These are phyloP conservation scores for Halcyon malimbica DNA, from an alignment of 2,113 vertebrate species.

Conservation along the genomic window DNA sequence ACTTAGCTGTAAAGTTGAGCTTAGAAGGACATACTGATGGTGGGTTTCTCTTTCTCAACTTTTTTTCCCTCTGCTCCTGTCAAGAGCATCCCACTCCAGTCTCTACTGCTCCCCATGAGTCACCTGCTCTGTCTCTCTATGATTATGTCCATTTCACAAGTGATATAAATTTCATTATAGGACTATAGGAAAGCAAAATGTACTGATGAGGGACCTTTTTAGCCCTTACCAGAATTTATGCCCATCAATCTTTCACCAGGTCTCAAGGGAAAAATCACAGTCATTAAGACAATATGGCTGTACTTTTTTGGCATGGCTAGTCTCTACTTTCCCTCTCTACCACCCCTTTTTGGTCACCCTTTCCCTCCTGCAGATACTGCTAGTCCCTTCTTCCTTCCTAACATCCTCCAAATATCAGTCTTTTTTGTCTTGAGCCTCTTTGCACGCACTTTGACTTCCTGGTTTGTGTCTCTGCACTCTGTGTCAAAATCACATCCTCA, in stretches of 20 bases:
- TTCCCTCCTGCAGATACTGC: not conserved
- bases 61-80: not conserved
- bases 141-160: not conserved
- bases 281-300: not conserved
- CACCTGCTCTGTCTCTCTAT: not conserved
- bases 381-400: not conserved
- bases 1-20: not conserved
- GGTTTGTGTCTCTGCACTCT: not conserved
- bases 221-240: not conserved
- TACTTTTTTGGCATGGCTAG: not conserved
- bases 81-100: not conserved
- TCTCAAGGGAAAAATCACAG: not conserved
- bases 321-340: not conserved
- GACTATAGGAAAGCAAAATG: not conserved
- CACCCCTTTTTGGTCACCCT: not conserved
- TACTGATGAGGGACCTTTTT: not conserved
- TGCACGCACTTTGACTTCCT: not conserved
- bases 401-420: not conserved
- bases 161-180: not conserved
- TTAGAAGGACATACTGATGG: not conserved
- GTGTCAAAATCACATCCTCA: not conserved
- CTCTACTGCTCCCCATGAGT: not conserved
- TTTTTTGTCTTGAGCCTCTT: not conserved
- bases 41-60: not conserved
- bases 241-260: not conserved